Conservation (phyloP, 2,113 vertebrate genomes). For the Upupa epops region DNA sequence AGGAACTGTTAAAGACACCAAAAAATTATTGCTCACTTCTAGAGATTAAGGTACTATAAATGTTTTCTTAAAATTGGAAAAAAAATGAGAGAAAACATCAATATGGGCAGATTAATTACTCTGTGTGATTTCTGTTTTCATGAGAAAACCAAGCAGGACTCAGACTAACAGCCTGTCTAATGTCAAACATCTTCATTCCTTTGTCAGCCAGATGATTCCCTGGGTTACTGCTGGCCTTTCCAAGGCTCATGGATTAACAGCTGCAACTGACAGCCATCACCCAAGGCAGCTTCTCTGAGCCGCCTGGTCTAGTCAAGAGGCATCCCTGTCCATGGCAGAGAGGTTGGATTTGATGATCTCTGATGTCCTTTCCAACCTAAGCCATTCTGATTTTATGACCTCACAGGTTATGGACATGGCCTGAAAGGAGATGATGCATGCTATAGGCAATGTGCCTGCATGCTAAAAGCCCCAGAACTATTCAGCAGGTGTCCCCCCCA, state of each 20-base stretch:
- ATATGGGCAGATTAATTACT: not conserved
- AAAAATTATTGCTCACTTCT: not conserved
- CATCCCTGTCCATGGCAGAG: too few relatives aligned
- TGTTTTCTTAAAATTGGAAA: not conserved
- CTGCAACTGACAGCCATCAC: too few relatives aligned
- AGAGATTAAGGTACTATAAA: not conserved
- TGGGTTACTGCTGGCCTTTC: too few relatives aligned
- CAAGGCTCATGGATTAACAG: too few relatives aligned
- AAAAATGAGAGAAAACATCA: not conserved
- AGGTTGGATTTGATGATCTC: too few relatives aligned
- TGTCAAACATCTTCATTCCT: too few relatives aligned
- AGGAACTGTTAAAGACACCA: not conserved
- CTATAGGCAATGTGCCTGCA: not conserved
- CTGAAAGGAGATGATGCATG: not conserved
- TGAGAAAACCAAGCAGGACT: not conserved
- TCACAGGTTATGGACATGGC: not conserved
- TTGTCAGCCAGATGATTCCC: too few relatives aligned
- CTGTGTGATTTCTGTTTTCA: not conserved
- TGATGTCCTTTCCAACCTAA: too few relatives aligned
- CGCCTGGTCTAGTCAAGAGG: too few relatives aligned
- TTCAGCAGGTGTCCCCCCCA: not conserved
- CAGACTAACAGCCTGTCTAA: not conserved
- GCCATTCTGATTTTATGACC: not conserved
- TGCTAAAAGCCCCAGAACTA: not conserved
- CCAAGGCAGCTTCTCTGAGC: too few relatives aligned